A percentile compares a stretch with the other conserved stretches of the same genome.
Conservation (phyloP, 2,888 invertebrate species). For the Sarcophaga carnaria region DNA sequence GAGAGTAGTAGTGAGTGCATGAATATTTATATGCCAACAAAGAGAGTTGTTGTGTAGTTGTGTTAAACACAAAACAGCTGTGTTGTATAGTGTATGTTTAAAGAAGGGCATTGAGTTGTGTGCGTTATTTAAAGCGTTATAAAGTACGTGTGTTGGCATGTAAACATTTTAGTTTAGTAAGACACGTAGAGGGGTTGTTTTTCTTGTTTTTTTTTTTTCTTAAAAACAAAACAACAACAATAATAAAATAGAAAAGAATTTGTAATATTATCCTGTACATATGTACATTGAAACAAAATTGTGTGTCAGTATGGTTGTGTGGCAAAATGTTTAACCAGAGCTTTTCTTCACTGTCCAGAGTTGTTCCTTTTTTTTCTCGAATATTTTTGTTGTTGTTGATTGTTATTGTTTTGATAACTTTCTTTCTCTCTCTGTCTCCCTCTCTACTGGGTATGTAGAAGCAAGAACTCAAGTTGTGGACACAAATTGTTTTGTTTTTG, state of each 20-base stretch:
- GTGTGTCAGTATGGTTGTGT: too few species aligned
- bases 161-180: too few species aligned
- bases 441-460: too few species aligned
- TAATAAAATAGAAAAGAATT: constrained; percentile 9
- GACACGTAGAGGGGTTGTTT: constrained; percentile 23
- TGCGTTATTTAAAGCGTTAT: neutral
- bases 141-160: too few species aligned
- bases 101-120: neutral
- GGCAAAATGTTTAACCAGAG: too few species aligned
- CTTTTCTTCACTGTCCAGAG: too few species aligned
- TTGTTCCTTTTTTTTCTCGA: too few species aligned
- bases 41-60: neutral
- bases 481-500: constrained; percentile 38
- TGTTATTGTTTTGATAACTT: too few species aligned
- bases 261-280: neutral
- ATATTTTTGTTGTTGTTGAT: too few species aligned
- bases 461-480: neutral
- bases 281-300: too few species aligned
- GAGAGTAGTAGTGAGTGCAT: neutral
- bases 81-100: neutral
- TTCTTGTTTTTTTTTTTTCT: neutral
- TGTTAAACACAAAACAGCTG: constrained; percentile 19
- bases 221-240: neutral
- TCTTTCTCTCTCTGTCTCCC: too few species aligned
- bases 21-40: neutral